Evolutionary conservation across 2,797 vertebrate genomes (phyloP).

Genomic region (Labroides dimidiatus): DNA sequence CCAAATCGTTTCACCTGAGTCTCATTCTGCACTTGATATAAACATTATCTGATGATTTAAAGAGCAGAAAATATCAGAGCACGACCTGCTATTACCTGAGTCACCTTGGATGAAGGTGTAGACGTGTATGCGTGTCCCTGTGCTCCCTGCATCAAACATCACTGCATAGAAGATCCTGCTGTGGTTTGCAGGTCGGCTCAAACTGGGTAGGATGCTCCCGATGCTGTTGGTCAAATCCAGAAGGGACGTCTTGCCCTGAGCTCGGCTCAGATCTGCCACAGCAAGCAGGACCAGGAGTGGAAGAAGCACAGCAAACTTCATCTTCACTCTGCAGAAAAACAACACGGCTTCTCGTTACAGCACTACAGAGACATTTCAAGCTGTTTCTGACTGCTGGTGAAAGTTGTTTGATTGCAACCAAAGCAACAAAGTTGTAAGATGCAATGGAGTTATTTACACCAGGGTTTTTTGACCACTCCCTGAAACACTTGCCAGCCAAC

Average conservation of each 20-base stretch:
- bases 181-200: slow-evolving; percentile 86
- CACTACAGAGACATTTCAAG: not conserved
- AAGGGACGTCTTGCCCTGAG: slow-evolving; percentile 56
- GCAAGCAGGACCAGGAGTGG: slow-evolving; percentile 64
- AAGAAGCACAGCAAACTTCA: slow-evolving; percentile 47
- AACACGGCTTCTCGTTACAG: slow-evolving; percentile 1
- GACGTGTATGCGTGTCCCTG: slow-evolving; percentile 95
- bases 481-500: slow-evolving; percentile 32
- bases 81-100: slow-evolving; percentile 78
- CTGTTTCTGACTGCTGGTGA: slow-evolving; percentile 20
- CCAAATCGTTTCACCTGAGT: not conserved
- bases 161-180: slow-evolving; percentile 91
- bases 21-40: not conserved
- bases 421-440: slow-evolving; percentile 21
- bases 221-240: slow-evolving; percentile 59
- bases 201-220: slow-evolving; percentile 70
- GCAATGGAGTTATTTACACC: slow-evolving; percentile 38
- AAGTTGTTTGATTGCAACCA: slow-evolving; percentile 34
- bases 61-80: not conserved
- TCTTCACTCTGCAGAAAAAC: slow-evolving; percentile 67
- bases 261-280: slow-evolving; percentile 53
- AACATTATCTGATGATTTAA: not conserved
- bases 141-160: slow-evolving; percentile 98
- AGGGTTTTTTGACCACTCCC: slow-evolving; percentile 60
- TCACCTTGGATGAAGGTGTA: slow-evolving; percentile 91